Evolutionary conservation across 2,888 invertebrate species (phyloP), one percentile per base, ranked within the genome.

Genomic region (Drosophila mimica): DNA sequence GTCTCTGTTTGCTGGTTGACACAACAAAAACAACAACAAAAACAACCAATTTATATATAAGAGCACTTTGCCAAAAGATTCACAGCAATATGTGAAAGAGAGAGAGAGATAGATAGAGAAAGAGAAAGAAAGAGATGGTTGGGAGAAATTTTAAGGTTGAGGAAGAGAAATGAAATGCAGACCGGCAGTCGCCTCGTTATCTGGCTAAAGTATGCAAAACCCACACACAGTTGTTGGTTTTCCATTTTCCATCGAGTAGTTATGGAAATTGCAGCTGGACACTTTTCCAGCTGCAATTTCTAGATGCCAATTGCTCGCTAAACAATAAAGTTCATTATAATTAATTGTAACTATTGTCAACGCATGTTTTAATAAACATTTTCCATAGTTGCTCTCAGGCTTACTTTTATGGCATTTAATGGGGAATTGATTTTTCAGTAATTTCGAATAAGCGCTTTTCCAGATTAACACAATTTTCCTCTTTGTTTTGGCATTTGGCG

Each of bases 291-390:
- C 25, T 46, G 9, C 9, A 69, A 66, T 53, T 75, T 60, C 36
- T 31, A 54, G 58, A 82, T 79, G 76, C 61, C 77, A 82, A 87
- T 84, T 76, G 75, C 78, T 82, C 64, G 75, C 72, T 58, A 71
- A 79, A 81, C 77, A 82, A 87, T 79, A 79, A 79, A 74, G 61
- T 72, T 70, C 70, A 73, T 68, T 74, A 84, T 75, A 82, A 70
- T 76, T 84, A 76, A 86, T 80, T 79, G 77, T 43, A 80, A 72
- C 69, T 60, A 70, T 62, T 78, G 72, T 65, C 64, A 51, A 34
- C 30, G 20, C 48, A 40, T 43, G 34, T 64, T 76, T 70, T 34
- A 58, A 49, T 20, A 30, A 40, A 30, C 25, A 72, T 11, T 34
- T 54, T n/a, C 13, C 17, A 17, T 34, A 33, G 28, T 54, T 38